Percentiles rank a stretch among this genome's conserved stretches.
Conservation (phyloP, 2,888 invertebrate species). For the Plebejus anna region DNA sequence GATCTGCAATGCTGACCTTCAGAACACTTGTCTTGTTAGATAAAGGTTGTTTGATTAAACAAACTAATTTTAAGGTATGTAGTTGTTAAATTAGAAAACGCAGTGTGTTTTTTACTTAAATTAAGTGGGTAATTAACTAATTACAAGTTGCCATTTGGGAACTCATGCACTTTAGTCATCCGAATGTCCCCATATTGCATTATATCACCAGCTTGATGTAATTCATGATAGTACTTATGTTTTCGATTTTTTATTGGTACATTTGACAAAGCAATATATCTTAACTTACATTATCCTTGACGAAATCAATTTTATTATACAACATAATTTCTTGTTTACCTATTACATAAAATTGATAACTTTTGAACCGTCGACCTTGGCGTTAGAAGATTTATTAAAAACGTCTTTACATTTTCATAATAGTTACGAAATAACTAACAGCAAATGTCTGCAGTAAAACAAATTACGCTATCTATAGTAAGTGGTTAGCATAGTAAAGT, state of each 20-base stretch:
- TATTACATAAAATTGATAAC: neutral
- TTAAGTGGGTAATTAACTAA: neutral
- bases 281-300: neutral
- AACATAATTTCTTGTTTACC: slow-evolving; percentile 5
- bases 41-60: neutral
- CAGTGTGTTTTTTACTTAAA: neutral
- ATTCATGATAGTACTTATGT: neutral
- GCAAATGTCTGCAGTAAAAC: neutral
- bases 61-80: neutral
- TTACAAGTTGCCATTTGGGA: neutral
- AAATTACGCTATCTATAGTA: slow-evolving; percentile 8
- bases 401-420: neutral
- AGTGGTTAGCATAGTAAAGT: neutral
- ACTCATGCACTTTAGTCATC: no score
- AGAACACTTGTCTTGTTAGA: neutral
- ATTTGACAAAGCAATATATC: neutral
- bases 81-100: neutral
- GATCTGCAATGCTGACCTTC: slow-evolving; percentile 5
- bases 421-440: neutral
- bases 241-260: neutral
- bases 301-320: neutral
- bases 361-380: neutral
- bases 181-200: no score
- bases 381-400: neutral
- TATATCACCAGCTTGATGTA: neutral